Conservation (phyloP, 2,113 vertebrate genomes). For the Albula goreensis region DNA sequence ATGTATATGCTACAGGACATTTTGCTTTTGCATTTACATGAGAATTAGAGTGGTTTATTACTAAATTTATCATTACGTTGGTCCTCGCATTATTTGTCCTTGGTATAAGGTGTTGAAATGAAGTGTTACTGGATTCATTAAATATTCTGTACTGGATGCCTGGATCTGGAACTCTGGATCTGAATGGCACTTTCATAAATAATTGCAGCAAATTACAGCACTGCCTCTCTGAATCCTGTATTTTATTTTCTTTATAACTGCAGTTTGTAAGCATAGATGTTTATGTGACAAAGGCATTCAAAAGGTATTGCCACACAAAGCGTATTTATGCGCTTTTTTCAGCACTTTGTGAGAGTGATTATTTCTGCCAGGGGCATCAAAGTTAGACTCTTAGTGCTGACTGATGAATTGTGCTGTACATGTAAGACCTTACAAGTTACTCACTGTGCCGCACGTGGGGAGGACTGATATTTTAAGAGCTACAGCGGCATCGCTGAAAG, state of each 20-base stretch:
- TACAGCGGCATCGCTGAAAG: background rate
- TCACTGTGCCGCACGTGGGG: conserved; percentile 26
- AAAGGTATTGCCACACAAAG: conserved; percentile 3
- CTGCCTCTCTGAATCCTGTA: conserved; percentile 18
- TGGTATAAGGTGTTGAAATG: too few relatives aligned
- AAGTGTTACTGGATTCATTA: background rate
- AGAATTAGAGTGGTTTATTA: background rate
- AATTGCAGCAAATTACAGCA: background rate
- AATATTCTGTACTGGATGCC: background rate
- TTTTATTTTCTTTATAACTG: conserved; percentile 17
- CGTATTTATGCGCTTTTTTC: too few relatives aligned
- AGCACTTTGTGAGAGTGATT: background rate
- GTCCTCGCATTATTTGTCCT: background rate
- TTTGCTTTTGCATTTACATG: background rate
- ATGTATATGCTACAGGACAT: too few relatives aligned
- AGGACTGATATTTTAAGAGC: background rate
- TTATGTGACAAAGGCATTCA: conserved; percentile 30
- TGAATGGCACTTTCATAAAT: background rate
- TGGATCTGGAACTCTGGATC: background rate
- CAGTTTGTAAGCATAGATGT: conserved; percentile 38
- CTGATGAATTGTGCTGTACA: background rate
- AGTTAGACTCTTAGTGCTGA: background rate
- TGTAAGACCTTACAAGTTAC: conserved; percentile 22
- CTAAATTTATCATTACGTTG: background rate
- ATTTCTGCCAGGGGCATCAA: background rate